These are phyloP conservation scores for Syngnathus floridae DNA, from an alignment of 2,113 vertebrate genomes.

Conservation along the genomic window DNA sequence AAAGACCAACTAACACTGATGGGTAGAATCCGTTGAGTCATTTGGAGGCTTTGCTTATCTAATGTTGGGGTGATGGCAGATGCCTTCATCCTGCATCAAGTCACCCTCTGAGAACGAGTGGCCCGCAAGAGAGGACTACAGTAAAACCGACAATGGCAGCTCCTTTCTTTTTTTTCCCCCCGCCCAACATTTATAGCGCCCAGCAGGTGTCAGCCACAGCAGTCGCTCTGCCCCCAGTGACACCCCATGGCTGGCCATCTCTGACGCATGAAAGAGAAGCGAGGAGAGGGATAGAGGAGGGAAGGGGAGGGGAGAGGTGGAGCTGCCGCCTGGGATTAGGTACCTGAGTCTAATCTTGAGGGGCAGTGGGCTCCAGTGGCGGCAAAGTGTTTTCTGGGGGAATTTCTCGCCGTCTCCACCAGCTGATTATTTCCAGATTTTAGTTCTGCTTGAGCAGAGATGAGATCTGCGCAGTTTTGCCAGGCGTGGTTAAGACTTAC, in stretches of 20 bases:
- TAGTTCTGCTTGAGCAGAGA: constrained; percentile 90
- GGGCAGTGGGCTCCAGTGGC: constrained; percentile 87
- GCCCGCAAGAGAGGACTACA: constrained; percentile 61
- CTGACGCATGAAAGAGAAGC: constrained; percentile 72
- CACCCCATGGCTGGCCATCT: constrained; percentile 79
- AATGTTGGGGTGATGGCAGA: constrained; percentile 54
- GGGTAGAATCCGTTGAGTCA: constrained; percentile 52
- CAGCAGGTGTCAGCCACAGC: constrained; percentile 84
- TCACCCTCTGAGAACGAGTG: constrained; percentile 44
- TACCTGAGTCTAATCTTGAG: constrained; percentile 93
- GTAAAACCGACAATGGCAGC: constrained; percentile 76
- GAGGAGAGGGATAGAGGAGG: constrained; percentile 41
- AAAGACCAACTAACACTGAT: constrained; percentile 24
- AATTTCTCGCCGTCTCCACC: constrained; percentile 90
- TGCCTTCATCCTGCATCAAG: constrained; percentile 61
- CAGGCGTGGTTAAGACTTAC: constrained; percentile 75
- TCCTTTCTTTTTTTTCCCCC: constrained; percentile 53
- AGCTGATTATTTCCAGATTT: constrained; percentile 99
- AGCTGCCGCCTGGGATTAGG: constrained; percentile 89
- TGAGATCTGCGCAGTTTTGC: constrained; percentile 80
- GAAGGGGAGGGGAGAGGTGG: constrained; percentile 42
- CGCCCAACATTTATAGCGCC: constrained; percentile 86
- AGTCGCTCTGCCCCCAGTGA: constrained; percentile 82
- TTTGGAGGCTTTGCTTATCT: constrained; percentile 59
- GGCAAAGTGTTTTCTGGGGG: constrained; percentile 88